Conservation (phyloP, 2,797 vertebrate genomes). For the Octomys mimax region DNA sequence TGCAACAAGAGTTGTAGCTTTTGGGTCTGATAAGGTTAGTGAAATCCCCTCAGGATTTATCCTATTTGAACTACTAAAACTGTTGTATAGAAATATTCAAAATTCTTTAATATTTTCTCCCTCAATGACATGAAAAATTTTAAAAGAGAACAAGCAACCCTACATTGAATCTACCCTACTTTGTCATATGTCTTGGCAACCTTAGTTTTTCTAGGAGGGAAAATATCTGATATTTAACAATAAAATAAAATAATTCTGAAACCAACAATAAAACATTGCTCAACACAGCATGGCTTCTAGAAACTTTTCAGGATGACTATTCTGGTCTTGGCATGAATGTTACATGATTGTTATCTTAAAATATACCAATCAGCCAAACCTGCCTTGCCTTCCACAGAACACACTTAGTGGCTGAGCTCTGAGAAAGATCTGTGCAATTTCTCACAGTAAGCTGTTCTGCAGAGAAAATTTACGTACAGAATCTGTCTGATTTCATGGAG, state of each 20-base stretch:
- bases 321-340: background rate
- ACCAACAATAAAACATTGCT: background rate
- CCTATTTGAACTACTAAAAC: conserved; percentile 2
- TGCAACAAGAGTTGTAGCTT: no score
- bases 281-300: background rate
- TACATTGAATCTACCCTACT: background rate
- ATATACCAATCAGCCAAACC: background rate
- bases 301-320: background rate
- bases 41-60: no score
- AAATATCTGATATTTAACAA: conserved; percentile 5
- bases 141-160: background rate
- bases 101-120: background rate
- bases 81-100: background rate
- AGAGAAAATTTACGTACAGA: background rate
- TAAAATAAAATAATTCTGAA: background rate
- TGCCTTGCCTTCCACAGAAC: background rate
- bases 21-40: no score
- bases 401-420: background rate
- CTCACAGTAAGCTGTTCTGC: background rate
- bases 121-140: background rate
- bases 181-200: background rate
- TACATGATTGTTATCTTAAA: background rate
- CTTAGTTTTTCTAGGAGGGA: background rate
- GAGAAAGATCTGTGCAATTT: background rate
- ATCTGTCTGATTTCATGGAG: background rate